Percentiles rank a stretch among this genome's conserved stretches.
phyloP scores from a whole-genome alignment of 2,888 invertebrate species.

The Ctena decussata region DNA sequence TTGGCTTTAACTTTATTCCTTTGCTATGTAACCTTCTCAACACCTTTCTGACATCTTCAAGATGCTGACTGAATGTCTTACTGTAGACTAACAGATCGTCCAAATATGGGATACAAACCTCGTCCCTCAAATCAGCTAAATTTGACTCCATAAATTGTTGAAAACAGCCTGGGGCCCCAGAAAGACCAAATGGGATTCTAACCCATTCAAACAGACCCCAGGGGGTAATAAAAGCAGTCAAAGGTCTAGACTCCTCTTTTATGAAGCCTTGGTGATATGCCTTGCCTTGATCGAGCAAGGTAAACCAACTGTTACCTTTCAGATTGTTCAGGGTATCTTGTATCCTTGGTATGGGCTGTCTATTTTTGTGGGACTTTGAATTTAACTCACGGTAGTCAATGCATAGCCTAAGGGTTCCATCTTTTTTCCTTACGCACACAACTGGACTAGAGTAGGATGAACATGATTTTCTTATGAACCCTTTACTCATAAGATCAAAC shows the following conservation, averaged over 20 bases:
- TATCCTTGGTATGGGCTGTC: constrained; percentile 55
- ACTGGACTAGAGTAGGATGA: constrained; percentile 55
- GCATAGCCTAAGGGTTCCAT: constrained; percentile 52
- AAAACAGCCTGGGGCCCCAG: constrained; percentile 52
- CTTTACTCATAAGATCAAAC: constrained; percentile 39
- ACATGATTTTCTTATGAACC: constrained; percentile 47
- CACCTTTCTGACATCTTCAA: constrained; percentile 49
- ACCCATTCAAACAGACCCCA: constrained; percentile 59
- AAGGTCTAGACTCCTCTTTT: constrained; percentile 31
- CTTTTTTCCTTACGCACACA: constrained; percentile 63
- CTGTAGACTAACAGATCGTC: constrained; percentile 62
- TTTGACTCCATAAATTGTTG: constrained; percentile 52
- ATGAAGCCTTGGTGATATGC: constrained; percentile 65
- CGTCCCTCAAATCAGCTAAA: constrained; percentile 38
- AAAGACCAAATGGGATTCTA: constrained; percentile 54
- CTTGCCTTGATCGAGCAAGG: constrained; percentile 59
- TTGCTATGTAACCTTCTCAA: constrained; percentile 42
- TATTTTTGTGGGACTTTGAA: constrained; percentile 42
- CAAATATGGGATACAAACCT: constrained; percentile 54
- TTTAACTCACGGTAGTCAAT: constrained; percentile 58
- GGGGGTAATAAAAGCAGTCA: constrained; percentile 60
- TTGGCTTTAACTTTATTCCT: constrained; percentile 54
- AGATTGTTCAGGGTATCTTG: constrained; percentile 57
- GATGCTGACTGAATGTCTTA: constrained; percentile 52
- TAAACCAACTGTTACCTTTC: constrained; percentile 53